These are phyloP conservation scores for Carpatolechia fugitivella DNA, from an alignment of 2,888 invertebrate species.

Conservation along the genomic window DNA sequence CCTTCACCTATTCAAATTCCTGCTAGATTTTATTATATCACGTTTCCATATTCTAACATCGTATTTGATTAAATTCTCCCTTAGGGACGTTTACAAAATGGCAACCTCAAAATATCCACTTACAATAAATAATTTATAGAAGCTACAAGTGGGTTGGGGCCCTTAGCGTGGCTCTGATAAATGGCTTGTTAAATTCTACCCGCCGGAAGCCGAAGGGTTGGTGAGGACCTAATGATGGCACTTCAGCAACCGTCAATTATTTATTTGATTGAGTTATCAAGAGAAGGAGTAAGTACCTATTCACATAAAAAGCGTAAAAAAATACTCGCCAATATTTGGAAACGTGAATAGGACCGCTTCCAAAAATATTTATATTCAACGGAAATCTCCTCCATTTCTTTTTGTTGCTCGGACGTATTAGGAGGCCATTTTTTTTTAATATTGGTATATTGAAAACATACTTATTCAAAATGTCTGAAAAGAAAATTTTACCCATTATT, in stretches of 20 bases:
- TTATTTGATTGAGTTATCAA: background rate
- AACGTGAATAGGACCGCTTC: background rate
- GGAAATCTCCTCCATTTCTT: background rate
- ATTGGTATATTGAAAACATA: background rate
- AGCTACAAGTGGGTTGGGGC: constrained; percentile 5
- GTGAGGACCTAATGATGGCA: constrained; percentile 9
- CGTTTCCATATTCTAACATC: too few relatives aligned
- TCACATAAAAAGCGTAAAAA: background rate
- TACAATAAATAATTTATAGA: constrained; percentile 5
- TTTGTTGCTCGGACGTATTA: background rate
- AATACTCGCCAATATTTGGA: background rate
- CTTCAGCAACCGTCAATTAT: constrained; percentile 9
- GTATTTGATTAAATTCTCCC: too few relatives aligned
- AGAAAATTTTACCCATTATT: too few relatives aligned
- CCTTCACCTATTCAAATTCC: too few relatives aligned
- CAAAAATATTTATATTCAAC: background rate
- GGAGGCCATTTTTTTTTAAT: background rate
- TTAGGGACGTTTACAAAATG: background rate
- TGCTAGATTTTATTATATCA: too few relatives aligned
- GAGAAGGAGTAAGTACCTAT: too few relatives aligned
- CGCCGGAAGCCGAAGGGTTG: constrained; percentile 3
- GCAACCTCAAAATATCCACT: background rate
- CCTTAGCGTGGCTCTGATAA: background rate
- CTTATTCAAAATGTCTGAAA: too few relatives aligned
- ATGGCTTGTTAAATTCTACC: constrained; percentile 14